Conservation (phyloP, 2,888 invertebrate species). For the Drosophila kuntzei region DNA sequence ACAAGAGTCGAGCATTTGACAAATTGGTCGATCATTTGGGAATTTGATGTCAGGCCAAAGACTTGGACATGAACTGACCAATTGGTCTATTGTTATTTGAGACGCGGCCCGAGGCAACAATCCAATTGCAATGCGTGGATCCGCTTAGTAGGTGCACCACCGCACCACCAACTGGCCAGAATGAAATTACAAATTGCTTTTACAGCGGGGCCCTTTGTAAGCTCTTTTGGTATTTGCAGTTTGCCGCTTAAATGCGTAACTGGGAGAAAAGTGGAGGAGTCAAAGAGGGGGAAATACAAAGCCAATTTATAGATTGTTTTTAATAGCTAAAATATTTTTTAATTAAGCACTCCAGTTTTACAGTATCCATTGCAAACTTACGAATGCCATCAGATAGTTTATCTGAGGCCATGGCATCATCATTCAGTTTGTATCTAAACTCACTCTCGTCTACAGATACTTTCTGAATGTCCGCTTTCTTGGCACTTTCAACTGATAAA, state of each 20-base stretch:
- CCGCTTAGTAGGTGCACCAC: conserved; percentile 48
- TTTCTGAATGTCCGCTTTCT: conserved; percentile 89
- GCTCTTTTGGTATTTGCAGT: conserved; percentile 46
- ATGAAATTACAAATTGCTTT: conserved; percentile 58
- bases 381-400: conserved; percentile 98
- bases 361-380: conserved; percentile 97
- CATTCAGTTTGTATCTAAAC: conserved; percentile 98
- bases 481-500: conserved; percentile 88
- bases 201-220: conserved; percentile 55
- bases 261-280: neutral
- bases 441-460: conserved; percentile 91
- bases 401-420: conserved; percentile 99
- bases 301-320: conserved; percentile 10
- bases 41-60: conserved; percentile 33
- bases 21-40: conserved; percentile 68
- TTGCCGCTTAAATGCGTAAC: conserved; percentile 5
- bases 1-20: conserved; percentile 56
- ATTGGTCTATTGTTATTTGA: conserved; percentile 41
- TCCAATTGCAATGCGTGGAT: conserved; percentile 43
- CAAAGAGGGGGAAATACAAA: conserved; percentile 2
- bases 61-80: conserved; percentile 6
- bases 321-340: conserved; percentile 10
- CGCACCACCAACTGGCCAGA: conserved; percentile 10
- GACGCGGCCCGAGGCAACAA: conserved; percentile 16
- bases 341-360: conserved; percentile 91